A percentile compares a stretch with the other conserved stretches of the same genome.
These are phyloP conservation scores for Nothura maculosa DNA, from an alignment of 2,797 vertebrate species.

Conservation along the genomic window DNA sequence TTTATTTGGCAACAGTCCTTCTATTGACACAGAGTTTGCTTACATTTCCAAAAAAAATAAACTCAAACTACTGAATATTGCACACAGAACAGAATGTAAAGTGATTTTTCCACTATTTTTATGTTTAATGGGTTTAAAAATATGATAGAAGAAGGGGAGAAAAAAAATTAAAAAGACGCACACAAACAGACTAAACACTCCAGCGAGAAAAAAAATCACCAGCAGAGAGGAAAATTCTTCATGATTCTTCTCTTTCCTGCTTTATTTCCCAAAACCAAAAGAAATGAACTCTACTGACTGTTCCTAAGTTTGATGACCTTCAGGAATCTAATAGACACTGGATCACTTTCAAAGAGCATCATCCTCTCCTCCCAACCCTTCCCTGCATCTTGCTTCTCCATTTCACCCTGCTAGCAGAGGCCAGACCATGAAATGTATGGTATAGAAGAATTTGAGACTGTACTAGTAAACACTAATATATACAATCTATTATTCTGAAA, in stretches of 20 bases:
- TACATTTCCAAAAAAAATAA: neutral
- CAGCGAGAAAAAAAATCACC: neutral
- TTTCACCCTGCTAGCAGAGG: neutral
- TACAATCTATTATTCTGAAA: accelerated
- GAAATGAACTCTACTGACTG: neutral
- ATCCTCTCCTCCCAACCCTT: neutral
- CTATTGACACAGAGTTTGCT: neutral
- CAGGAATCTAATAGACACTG: neutral
- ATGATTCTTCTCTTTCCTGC: accelerated
- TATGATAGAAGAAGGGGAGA: neutral
- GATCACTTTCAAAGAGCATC: neutral
- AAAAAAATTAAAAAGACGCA: too few relatives aligned
- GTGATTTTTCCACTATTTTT: neutral
- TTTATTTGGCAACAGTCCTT: neutral
- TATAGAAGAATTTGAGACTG: neutral
- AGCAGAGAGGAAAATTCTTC: accelerated
- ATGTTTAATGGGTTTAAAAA: neutral
- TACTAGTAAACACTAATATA: neutral
- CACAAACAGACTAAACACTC: neutral
- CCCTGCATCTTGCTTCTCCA: neutral
- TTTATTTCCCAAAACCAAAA: neutral
- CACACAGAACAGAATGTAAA: neutral
- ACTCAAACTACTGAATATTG: neutral
- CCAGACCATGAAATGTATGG: neutral
- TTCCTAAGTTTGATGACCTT: neutral